Evolutionary conservation across 2,113 vertebrate species (phyloP), one percentile per base, ranked within the genome.

Genomic region (Mola mola): DNA sequence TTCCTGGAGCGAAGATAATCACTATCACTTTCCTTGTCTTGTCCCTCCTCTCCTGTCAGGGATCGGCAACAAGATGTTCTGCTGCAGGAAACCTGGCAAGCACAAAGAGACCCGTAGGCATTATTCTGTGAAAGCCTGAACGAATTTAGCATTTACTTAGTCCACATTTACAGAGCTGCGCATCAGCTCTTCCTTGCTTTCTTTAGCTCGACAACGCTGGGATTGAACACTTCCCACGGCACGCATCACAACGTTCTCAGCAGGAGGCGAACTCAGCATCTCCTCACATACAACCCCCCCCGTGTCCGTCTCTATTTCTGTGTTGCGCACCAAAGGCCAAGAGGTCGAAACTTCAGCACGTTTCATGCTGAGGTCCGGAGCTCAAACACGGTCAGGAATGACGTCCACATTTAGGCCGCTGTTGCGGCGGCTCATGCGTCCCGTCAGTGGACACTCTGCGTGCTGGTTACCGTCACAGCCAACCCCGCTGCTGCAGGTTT

Each of bases 371-470:
- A 61, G 59, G 61, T 40, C 17, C 15, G n/a, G 44, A 64, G 66
- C 56, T 64, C 72, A 70, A 81, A 81, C 66, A 81, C 75, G 75
- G 77, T 79, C 53, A 76, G 77, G 83, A 78, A 74, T 63, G 60
- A 81, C 59, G n/a, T 64, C 78, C 72, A 36, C 68, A 70, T 84
- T 83, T 84, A 87, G 76, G 59, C 20, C 28, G 76, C 25, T 28
- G 26, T 0, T 66, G 48, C 58, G 2, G 38, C 7, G 55, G 38
- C 37, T 29, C 29, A 17, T 20, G 16, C n/a, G 4, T 33, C 52
- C 5, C 42, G 25, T 76, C 42, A 22, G 25, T 15, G 19, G n/a
- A n/a, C n/a, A n/a, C n/a, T n/a, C n/a, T n/a, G n/a, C n/a, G n/a
- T n/a, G n/a, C n/a, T n/a, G n/a, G n/a, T n/a, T n/a, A n/a, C n/a